Conservation (phyloP, 2,113 vertebrate genomes). For the Pomatostomus ruficeps region DNA sequence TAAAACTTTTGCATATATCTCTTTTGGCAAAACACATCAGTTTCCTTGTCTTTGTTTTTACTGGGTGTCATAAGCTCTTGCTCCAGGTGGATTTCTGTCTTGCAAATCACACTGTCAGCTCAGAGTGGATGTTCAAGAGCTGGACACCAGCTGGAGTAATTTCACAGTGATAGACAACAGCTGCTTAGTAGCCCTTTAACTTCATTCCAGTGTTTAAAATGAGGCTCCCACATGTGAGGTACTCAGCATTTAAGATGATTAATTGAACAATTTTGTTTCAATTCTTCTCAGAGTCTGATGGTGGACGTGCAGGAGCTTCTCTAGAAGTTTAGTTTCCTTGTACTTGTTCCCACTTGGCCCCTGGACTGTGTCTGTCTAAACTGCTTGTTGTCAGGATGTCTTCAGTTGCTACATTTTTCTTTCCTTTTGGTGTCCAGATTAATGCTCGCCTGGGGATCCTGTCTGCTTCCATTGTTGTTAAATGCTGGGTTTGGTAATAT, state of each 20-base stretch:
- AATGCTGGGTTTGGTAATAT: background rate
- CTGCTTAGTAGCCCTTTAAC: background rate
- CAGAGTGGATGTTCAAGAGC: background rate
- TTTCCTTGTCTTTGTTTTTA: background rate
- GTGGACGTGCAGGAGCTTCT: background rate
- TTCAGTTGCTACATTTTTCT: background rate
- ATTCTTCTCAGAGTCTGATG: background rate
- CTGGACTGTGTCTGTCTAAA: fast-evolving
- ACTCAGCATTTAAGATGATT: background rate
- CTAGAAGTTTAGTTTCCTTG: background rate
- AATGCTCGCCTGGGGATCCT: background rate
- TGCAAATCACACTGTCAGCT: background rate
- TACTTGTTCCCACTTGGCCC: background rate
- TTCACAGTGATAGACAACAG: background rate
- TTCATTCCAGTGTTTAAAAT: background rate
- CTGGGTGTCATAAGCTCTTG: background rate
- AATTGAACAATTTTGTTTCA: background rate
- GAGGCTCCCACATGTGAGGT: background rate
- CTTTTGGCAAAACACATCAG: background rate
- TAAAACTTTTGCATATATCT: background rate
- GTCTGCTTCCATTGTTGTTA: background rate
- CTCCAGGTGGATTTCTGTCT: background rate
- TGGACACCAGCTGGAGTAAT: background rate
- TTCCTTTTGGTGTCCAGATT: constrained; percentile 2
- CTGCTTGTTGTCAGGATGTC: background rate